These are phyloP conservation scores for Bombylius major DNA, from an alignment of 2,888 invertebrate species.

Conservation along the genomic window DNA sequence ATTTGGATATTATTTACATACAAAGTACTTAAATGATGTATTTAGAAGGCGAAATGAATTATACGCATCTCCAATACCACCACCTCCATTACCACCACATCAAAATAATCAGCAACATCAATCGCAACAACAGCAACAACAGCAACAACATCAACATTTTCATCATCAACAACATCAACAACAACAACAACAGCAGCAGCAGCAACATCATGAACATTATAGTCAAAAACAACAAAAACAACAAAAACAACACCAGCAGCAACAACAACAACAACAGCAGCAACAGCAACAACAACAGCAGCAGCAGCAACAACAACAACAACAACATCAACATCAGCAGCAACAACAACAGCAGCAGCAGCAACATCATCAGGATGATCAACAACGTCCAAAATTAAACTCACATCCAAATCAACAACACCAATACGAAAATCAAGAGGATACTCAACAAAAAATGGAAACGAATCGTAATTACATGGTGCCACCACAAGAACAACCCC, in stretches of 20 bases:
- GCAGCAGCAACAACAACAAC: constrained; percentile 17
- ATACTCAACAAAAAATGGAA: constrained; percentile 1
- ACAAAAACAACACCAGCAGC: constrained; percentile 13
- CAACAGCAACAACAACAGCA: constrained; percentile 13
- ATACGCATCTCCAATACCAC: constrained; percentile 34
- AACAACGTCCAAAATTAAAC: constrained; percentile 14
- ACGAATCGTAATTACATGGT: constrained; percentile 22
- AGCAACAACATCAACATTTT: constrained; percentile 28
- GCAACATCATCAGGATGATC: constrained; percentile 12
- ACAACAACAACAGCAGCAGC: constrained; percentile 22
- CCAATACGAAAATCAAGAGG: constrained; percentile 1
- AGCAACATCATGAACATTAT: constrained; percentile 11
- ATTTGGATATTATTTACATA: constrained; percentile 49
- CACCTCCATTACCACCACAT: constrained; percentile 31
- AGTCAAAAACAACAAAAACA: constrained; percentile 2
- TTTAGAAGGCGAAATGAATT: constrained; percentile 49
- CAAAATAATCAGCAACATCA: constrained; percentile 25
- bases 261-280: constrained; percentile 17
- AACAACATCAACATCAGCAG: constrained; percentile 10
- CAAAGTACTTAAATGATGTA: constrained; percentile 48
- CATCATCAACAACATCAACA: constrained; percentile 23
- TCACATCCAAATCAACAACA: not conserved
- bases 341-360: not conserved
- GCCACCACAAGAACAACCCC: constrained; percentile 67
- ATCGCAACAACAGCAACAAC: constrained; percentile 25